phyloP scores from a whole-genome alignment of 2,113 vertebrate genomes.

The Typhlomys cinereus region DNA sequence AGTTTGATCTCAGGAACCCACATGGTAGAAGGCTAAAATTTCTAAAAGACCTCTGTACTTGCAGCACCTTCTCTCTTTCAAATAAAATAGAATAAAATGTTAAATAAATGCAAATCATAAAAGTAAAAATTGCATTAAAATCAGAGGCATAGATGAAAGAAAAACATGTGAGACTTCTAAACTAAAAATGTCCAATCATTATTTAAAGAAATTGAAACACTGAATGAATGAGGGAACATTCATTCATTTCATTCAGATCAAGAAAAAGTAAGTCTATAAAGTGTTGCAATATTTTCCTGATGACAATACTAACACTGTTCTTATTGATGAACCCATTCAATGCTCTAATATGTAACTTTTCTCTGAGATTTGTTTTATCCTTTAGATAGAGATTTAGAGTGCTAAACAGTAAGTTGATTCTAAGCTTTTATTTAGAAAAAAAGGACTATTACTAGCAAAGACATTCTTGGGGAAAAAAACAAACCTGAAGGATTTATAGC shows the following conservation, averaged over 20 bases:
- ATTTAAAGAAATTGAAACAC: background rate
- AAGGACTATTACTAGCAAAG: background rate
- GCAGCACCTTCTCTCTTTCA: too few species aligned
- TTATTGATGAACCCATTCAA: too few species aligned
- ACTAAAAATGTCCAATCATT: background rate
- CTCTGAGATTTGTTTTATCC: too few species aligned
- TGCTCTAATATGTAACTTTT: too few species aligned
- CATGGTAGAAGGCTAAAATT: too few species aligned
- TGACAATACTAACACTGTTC: too few species aligned
- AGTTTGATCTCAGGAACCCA: too few species aligned
- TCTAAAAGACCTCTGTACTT: background rate
- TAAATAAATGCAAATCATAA: too few species aligned
- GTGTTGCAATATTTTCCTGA: too few species aligned
- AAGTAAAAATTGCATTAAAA: background rate
- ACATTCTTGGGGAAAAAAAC: background rate
- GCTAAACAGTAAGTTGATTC: background rate
- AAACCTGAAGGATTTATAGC: background rate
- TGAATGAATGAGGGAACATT: background rate
- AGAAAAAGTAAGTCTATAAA: too few species aligned
- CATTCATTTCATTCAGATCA: too few species aligned
- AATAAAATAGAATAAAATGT: too few species aligned
- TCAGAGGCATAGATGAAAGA: background rate
- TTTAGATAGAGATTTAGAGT: background rate
- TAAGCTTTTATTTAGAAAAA: background rate
- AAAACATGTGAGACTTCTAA: background rate